Conservation (phyloP, 2,797 vertebrate genomes). For the Erethizon dorsatum region DNA sequence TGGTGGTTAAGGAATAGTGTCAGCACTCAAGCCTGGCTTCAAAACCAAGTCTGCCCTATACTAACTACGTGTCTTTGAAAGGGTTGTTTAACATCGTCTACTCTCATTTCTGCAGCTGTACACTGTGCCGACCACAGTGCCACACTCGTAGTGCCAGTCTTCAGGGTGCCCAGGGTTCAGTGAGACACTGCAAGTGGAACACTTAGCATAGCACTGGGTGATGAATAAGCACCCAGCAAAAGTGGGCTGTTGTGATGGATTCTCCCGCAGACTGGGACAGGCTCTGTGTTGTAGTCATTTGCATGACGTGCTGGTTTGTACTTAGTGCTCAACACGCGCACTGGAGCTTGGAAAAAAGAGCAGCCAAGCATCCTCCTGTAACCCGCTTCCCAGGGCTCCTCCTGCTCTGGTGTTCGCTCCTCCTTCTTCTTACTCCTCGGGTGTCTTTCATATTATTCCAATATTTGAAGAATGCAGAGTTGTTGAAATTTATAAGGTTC, state of each 20-base stretch:
- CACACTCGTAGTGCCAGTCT: not conserved
- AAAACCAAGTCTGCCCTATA: not conserved
- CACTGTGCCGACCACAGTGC: not conserved
- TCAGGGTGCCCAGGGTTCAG: not conserved
- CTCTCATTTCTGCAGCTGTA: not conserved
- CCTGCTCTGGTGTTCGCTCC: not conserved
- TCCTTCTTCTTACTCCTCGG: not conserved
- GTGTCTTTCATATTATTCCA: not conserved
- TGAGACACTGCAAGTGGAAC: not conserved
- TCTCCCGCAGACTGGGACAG: not conserved
- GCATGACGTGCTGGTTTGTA: not conserved
- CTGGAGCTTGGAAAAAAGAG: not conserved
- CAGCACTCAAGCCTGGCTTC: slow-evolving; percentile 9
- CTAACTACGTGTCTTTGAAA: not conserved
- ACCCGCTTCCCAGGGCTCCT: not conserved
- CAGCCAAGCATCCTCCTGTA: not conserved
- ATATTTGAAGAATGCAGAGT: slow-evolving; percentile 53
- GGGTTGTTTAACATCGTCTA: not conserved
- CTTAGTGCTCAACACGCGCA: not conserved
- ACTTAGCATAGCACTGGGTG: not conserved
- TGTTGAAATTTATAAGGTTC: slow-evolving; percentile 50
- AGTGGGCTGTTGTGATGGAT: not conserved
- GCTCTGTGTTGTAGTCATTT: not conserved
- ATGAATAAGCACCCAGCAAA: not conserved
- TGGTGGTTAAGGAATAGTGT: not conserved